Conservation (phyloP, 1,140 invertebrate genomes). For the Formica selysi region DNA sequence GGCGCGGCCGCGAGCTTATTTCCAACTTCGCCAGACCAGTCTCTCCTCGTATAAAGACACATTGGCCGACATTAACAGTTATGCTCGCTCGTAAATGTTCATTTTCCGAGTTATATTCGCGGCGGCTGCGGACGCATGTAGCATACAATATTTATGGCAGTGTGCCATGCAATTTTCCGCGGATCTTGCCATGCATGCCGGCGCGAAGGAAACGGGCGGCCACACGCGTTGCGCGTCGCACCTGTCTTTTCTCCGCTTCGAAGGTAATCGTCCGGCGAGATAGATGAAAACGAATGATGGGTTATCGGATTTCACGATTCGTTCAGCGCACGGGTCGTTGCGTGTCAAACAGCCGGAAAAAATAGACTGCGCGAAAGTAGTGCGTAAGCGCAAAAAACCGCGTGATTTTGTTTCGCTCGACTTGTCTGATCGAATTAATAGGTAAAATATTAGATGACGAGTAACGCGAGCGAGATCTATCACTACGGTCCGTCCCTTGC, state of each 20-base stretch:
- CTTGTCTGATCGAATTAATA: constrained; percentile 10
- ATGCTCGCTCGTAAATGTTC: constrained; percentile 72
- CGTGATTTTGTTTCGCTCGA: neutral
- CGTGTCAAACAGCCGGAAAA: constrained; percentile 1
- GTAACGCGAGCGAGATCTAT: neutral
- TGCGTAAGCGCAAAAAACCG: neutral
- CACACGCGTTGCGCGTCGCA: neutral
- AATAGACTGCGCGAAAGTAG: neutral
- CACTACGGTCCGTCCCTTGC: too few species aligned
- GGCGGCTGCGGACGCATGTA: constrained; percentile 1
- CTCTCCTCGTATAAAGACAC: constrained; percentile 67
- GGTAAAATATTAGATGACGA: constrained; percentile 7
- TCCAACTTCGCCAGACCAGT: constrained; percentile 23
- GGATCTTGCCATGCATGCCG: neutral
- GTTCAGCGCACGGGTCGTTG: neutral
- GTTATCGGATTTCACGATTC: constrained; percentile 50
- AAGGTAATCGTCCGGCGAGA: constrained; percentile 59
- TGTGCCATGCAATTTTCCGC: constrained; percentile 62
- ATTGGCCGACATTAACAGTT: constrained; percentile 72
- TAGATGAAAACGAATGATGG: neutral
- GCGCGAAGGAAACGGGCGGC: neutral
- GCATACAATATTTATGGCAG: constrained; percentile 68
- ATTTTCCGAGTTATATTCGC: constrained; percentile 60
- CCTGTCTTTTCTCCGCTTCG: constrained; percentile 21
- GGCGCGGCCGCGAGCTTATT: constrained; percentile 33